Evolutionary conservation across 1,140 invertebrate species (phyloP).

Genomic region (Aphaenogaster ashmeadi): DNA sequence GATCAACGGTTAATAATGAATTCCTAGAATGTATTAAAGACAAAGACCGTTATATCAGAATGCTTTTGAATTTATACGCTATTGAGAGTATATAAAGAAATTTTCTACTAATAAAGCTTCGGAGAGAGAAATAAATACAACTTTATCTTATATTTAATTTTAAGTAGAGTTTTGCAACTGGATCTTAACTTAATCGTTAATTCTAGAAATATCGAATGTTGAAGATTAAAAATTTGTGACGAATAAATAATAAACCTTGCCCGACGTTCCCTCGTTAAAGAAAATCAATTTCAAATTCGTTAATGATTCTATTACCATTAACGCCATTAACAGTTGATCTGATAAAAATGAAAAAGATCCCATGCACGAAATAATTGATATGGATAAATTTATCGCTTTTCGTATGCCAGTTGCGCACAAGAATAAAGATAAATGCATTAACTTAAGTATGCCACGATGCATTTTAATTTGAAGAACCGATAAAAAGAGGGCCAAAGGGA

Average conservation of each 20-base stretch:
- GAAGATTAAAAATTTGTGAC: conserved; percentile 4
- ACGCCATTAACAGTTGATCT: conserved; percentile 39
- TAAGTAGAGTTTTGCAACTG: background rate
- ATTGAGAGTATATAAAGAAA: background rate
- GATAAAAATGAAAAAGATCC: background rate
- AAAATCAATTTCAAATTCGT: conserved; percentile 29
- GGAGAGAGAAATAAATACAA: background rate
- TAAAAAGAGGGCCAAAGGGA: background rate
- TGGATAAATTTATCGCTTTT: conserved; percentile 45
- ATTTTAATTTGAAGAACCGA: conserved; percentile 45
- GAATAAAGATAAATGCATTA: conserved; percentile 47
- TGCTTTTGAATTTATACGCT: conserved; percentile 9
- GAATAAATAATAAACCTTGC: background rate
- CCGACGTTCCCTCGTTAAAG: background rate
- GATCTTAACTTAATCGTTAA: conserved; percentile 1
- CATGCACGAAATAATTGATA: conserved; percentile 11
- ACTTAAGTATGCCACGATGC: conserved; percentile 49
- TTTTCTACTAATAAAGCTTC: background rate
- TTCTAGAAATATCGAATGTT: background rate
- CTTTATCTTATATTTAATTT: conserved; percentile 11
- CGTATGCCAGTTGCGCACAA: background rate
- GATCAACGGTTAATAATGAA: background rate
- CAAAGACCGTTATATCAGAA: background rate
- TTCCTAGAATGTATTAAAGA: background rate
- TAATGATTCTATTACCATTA: conserved; percentile 18